phyloP scores from a whole-genome alignment of 1,140 invertebrate species.

The Reticulitermes speratus region DNA sequence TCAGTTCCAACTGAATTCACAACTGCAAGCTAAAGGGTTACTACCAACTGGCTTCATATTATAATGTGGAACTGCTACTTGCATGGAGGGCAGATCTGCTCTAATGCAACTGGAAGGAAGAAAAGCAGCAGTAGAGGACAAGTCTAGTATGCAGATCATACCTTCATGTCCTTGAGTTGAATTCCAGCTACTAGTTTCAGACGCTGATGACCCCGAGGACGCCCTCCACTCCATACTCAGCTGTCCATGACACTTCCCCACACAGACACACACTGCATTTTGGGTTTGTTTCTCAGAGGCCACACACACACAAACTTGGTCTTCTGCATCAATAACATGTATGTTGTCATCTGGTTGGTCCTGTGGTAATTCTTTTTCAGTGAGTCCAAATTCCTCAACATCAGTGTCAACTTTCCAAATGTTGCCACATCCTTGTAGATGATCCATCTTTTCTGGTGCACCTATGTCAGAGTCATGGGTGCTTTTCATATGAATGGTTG shows the following conservation, averaged over 20 bases:
- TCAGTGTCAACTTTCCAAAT: conserved; percentile 49
- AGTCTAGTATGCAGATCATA: not conserved
- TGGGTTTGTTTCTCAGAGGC: not conserved
- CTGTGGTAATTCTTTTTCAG: conserved; percentile 37
- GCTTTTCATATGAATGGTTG: conserved; percentile 48
- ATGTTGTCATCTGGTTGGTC: conserved; percentile 27
- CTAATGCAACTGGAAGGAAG: not conserved
- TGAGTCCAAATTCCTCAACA: conserved; percentile 51
- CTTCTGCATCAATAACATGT: conserved; percentile 35
- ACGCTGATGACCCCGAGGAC: not conserved
- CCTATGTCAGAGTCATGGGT: conserved; percentile 48
- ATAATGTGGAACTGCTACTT: not conserved
- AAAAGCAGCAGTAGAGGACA: not conserved
- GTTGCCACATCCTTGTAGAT: conserved; percentile 49
- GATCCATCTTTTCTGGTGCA: conserved; percentile 47
- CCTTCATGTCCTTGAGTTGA: not conserved
- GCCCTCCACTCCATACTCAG: conserved; percentile 35
- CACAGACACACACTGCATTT: not conserved
- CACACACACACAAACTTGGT: conserved; percentile 39
- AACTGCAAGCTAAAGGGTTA: not conserved
- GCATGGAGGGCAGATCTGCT: not conserved
- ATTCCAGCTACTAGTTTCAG: not conserved
- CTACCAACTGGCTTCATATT: not conserved
- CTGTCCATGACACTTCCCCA: conserved; percentile 20
- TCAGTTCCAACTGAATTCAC: not conserved